Evolutionary conservation across 2,113 vertebrate genomes (phyloP), one percentile per base, ranked within the genome.

Genomic region (Mustela nigripes): DNA sequence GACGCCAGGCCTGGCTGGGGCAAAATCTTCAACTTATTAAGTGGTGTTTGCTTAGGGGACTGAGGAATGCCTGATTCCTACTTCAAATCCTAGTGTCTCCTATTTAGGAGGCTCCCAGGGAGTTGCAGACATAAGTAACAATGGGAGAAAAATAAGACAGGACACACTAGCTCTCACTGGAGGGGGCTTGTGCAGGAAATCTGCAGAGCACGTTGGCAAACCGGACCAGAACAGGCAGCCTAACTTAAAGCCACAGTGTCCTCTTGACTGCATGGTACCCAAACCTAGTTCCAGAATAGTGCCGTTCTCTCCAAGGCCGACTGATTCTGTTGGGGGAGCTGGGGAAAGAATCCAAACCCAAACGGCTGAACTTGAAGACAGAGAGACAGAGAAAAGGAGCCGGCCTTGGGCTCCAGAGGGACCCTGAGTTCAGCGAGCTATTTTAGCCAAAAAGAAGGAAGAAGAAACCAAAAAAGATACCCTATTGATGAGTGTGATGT

Each of bases 401-500:
- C n/a, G 28, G 56, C 26, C 58, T 58, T 42, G 18, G 24, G 14
- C 9, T 1, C 11, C 31, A 21, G 76, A n/a, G 18, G n/a, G 6
- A 56, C 1, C 4, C 11, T 58, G 33, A 33, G 60, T 16, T 84
- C 62, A 85, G 39, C 0, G 28, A 76, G 84, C 2, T 11, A 18
- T 11, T 94, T 48, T 15, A 22, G 28, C 19, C 7, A 2, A 53
- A 69, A 53, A 39, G 39, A 87, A 74, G 67, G 5, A 36, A 21
- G 62, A 36, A 10, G 15, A 56, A 56, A 36, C 2, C 45, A 50
- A 14, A 58, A 2, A 12, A 16, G 39, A 24, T 0, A 3, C 4
- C 7, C 1, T 7, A 0, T 3, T 53, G 26, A 2, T 5, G 33
- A 36, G 31, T 8, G 2, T 10, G 36, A 26, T 31, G 18, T 53